Base-by-base conservation (phyloP, 1,140 invertebrate species). In the Drosophila punjabiensis region DNA sequence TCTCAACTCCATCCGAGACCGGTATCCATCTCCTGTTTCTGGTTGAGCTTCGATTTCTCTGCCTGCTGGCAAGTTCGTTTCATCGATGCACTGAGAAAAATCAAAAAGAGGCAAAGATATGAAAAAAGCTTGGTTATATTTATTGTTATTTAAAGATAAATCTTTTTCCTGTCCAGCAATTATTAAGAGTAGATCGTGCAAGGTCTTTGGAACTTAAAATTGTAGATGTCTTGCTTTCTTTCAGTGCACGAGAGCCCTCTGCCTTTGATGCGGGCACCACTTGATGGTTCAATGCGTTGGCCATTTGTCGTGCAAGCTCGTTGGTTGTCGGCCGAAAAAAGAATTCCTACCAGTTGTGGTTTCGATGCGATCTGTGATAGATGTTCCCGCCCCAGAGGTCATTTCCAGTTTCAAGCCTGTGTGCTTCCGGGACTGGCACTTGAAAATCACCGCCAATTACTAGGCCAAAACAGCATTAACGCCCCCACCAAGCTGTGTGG, bases 401-500 rank as follows among this genome's bases (percentile, higher is more conserved):
- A 24, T 55, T 70, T 33, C 14, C 37, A 56, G 10, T 65, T 66
- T 37, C 32, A 20, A 37, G 41, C 18, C 64, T 14, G 37, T 8
- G 50, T 39, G 37, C 28, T 65, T 13, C n/a, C 30, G 35, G 13
- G 20, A 8, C 18, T 4, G 16, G 47, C 11, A 39, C 47, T 69
- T 43, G 39, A 69, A 71, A 71, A 56, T 39, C 65, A 69, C 33
- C 50, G 33, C 50, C 68, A 71, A 69, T 71, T 71, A 71, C 37
- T 48, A 13, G 68, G 68, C 68, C 37, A 71, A 47, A 70, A 71
- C 68, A 47, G 48, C 32, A 56, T 71, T 69, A 39, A 14, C 39
- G 24, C 48, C 8, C 58, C n/a, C 37, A 67, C 64, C 53, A 24
- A 3, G 14, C 37, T 11, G 39, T 47, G 48, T 32, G 37, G 50